phyloP scores from a whole-genome alignment of 2,888 invertebrate species.

The Melanchra persicariae region DNA sequence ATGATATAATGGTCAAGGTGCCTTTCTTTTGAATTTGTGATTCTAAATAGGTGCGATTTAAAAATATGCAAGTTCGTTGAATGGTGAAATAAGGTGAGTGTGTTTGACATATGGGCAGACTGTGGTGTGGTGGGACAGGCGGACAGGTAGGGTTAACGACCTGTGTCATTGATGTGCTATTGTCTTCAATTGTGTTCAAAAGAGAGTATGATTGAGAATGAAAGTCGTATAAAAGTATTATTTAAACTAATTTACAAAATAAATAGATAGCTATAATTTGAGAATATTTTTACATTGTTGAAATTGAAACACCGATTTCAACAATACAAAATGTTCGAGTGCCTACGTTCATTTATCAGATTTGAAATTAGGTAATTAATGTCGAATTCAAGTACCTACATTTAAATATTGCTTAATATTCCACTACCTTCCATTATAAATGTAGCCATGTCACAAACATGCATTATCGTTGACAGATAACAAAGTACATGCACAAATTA shows the following conservation, averaged over 20 bases:
- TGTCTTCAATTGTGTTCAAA: neutral
- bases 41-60: slow-evolving; percentile 6
- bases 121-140: too few species aligned
- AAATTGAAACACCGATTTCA: too few species aligned
- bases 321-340: too few species aligned
- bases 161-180: neutral
- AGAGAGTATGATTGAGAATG: too few species aligned
- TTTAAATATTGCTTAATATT: slow-evolving; percentile 43
- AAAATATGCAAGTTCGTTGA: slow-evolving; percentile 3
- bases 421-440: slow-evolving; percentile 30
- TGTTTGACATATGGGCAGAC: slow-evolving; percentile 10
- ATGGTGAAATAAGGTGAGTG: slow-evolving; percentile 22
- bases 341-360: too few species aligned
- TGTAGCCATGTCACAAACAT: slow-evolving; percentile 38
- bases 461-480: slow-evolving; percentile 56
- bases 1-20: slow-evolving; percentile 25
- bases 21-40: slow-evolving; percentile 7
- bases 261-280: too few species aligned
- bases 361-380: slow-evolving; percentile 3
- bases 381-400: slow-evolving; percentile 12
- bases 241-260: too few species aligned
- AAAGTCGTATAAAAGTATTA: too few species aligned
- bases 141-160: neutral
- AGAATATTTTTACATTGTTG: too few species aligned
- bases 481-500: slow-evolving; percentile 39